Evolutionary conservation across 2,113 vertebrate species (phyloP).

Genomic region (Caracal caracal): DNA sequence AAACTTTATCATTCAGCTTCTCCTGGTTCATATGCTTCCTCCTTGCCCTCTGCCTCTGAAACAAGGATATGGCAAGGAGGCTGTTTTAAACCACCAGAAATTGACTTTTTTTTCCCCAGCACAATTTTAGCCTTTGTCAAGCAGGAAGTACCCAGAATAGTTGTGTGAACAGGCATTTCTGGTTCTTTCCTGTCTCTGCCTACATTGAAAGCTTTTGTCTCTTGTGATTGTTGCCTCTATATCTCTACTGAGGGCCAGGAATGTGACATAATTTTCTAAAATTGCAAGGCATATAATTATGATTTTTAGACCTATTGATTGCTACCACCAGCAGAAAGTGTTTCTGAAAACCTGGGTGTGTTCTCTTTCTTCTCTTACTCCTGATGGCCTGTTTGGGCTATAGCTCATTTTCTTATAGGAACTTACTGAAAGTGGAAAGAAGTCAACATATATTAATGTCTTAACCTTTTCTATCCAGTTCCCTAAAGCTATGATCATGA

Average conservation of each 20-base stretch:
- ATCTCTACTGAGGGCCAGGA: background rate
- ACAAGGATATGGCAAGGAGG: no score
- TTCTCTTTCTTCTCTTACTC: background rate
- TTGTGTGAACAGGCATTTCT: background rate
- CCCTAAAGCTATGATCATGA: background rate
- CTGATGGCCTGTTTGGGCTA: accelerated
- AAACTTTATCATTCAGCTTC: background rate
- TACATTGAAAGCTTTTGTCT: background rate
- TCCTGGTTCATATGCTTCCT: background rate
- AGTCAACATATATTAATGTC: background rate
- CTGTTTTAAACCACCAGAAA: background rate
- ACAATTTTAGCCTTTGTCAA: background rate
- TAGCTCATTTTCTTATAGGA: background rate
- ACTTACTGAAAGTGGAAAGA: background rate
- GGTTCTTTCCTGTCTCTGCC: background rate
- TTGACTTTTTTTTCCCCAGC: background rate
- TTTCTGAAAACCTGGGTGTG: background rate
- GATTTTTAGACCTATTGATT: background rate
- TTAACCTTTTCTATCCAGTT: background rate
- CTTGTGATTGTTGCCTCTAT: background rate
- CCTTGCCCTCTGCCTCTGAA: background rate
- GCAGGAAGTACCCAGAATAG: background rate
- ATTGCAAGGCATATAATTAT: background rate
- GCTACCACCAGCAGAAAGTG: background rate
- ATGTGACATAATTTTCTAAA: background rate